A percentile compares a stretch with the other conserved stretches of the same genome.
Conservation (phyloP, 2,888 invertebrate genomes). For the Thelaira solivaga region DNA sequence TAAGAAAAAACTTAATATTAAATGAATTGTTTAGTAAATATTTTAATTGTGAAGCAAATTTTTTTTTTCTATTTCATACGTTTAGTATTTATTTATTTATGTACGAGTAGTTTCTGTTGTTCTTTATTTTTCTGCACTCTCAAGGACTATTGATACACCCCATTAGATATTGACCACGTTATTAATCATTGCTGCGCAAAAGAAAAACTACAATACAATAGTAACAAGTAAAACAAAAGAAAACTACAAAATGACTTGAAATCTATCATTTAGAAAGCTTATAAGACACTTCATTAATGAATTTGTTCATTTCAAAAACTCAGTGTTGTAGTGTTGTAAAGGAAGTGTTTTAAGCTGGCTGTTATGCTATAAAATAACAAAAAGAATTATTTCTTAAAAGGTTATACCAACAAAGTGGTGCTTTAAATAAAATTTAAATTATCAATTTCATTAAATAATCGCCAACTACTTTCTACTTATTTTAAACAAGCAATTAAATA, state of each 20-base stretch:
- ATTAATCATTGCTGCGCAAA: constrained; percentile 5
- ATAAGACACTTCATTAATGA: too few relatives aligned
- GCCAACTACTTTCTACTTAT: too few relatives aligned
- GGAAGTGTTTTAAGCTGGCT: too few relatives aligned
- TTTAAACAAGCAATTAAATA: too few relatives aligned
- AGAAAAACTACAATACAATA: neutral
- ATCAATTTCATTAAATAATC: too few relatives aligned
- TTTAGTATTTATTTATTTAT: neutral
- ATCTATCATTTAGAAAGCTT: neutral
- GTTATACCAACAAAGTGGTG: too few relatives aligned
- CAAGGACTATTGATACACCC: neutral
- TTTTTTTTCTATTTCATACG: neutral
- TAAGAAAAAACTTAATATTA: neutral
- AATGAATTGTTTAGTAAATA: neutral
- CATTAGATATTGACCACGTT: constrained; percentile 5
- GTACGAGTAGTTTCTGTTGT: neutral
- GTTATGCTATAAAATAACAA: too few relatives aligned
- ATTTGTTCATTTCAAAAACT: too few relatives aligned
- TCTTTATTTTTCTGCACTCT: neutral
- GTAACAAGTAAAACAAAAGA: neutral
- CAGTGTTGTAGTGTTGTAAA: too few relatives aligned
- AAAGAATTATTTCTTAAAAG: too few relatives aligned
- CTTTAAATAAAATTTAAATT: too few relatives aligned
- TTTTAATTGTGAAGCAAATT: neutral
- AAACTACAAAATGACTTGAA: neutral